Percentiles rank a stretch among this genome's conserved stretches.
phyloP scores from a whole-genome alignment of 2,797 vertebrate species.

The Vultur gryphus region DNA sequence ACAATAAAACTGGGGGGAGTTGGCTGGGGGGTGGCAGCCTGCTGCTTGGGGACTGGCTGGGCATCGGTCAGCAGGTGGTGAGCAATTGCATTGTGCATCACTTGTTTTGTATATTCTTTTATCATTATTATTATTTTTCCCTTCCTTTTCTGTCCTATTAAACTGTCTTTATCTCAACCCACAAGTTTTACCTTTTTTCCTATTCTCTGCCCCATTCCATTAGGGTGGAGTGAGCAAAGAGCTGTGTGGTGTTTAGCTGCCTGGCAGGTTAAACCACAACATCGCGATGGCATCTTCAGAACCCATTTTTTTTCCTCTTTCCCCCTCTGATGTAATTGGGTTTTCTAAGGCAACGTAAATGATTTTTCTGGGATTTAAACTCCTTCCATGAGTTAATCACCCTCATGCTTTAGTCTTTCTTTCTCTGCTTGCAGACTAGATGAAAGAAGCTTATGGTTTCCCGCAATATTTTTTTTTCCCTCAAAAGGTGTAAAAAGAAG shows the following conservation, averaged over 20 bases:
- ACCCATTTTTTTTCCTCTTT: neutral
- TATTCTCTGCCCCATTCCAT: neutral
- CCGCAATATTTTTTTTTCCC: neutral
- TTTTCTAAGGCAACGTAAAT: neutral
- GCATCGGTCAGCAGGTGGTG: no score
- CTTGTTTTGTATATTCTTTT: neutral
- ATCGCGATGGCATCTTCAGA: neutral
- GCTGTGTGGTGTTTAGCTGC: neutral
- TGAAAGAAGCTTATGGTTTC: neutral
- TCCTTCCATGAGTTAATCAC: neutral
- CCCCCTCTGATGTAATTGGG: neutral
- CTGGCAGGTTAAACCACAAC: neutral
- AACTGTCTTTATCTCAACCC: neutral
- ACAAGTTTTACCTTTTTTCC: neutral
- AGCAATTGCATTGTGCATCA: neutral
- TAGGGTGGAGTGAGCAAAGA: accelerated
- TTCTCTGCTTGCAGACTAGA: neutral
- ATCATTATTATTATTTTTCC: neutral
- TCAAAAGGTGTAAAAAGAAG: neutral
- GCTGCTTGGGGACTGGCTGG: neutral
- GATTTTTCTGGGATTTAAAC: neutral
- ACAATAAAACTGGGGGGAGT: neutral
- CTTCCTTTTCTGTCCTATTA: neutral
- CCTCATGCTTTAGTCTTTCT: neutral
- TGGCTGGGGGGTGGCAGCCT: no score